Evolutionary conservation across 2,888 invertebrate genomes (phyloP).

Genomic region (Tetramorium bicarinatum): DNA sequence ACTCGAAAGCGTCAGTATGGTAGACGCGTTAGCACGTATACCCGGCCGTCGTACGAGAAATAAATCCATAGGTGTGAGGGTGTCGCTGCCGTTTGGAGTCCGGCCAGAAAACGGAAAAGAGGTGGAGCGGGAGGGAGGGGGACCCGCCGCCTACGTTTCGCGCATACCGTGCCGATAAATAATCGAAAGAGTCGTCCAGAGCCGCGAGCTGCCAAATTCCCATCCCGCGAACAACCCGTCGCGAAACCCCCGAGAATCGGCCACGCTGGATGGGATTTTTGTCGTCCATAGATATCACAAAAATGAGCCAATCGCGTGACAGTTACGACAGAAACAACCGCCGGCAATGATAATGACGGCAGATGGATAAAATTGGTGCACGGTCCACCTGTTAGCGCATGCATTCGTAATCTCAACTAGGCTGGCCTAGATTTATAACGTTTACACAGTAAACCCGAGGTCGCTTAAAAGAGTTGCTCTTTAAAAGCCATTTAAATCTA

Average conservation of each 20-base stretch:
- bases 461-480: slow-evolving; percentile 48
- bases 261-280: slow-evolving; percentile 3
- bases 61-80: slow-evolving; percentile 82
- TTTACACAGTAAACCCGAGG: slow-evolving; percentile 27
- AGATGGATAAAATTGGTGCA: slow-evolving; percentile 17
- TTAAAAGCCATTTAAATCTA: slow-evolving; percentile 45
- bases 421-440: slow-evolving; percentile 38
- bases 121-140: slow-evolving; percentile 53
- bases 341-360: neutral
- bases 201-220: slow-evolving; percentile 71
- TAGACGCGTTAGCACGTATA: slow-evolving; percentile 51
- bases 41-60: slow-evolving; percentile 69
- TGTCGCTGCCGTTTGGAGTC: slow-evolving; percentile 83
- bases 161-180: slow-evolving; percentile 86
- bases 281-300: neutral
- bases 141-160: slow-evolving; percentile 82
- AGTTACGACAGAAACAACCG: neutral
- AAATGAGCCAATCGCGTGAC: neutral
- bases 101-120: slow-evolving; percentile 78
- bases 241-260: slow-evolving; percentile 69
- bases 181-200: slow-evolving; percentile 80
- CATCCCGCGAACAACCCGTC: slow-evolving; percentile 47
- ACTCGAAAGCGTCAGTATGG: slow-evolving; percentile 49
- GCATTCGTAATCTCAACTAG: slow-evolving; percentile 7
- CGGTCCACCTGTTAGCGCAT: slow-evolving; percentile 32